A percentile compares a stretch with the other conserved stretches of the same genome.
These are phyloP conservation scores for Urechis unicinctus DNA, from an alignment of 2,888 invertebrate species.

Conservation along the genomic window DNA sequence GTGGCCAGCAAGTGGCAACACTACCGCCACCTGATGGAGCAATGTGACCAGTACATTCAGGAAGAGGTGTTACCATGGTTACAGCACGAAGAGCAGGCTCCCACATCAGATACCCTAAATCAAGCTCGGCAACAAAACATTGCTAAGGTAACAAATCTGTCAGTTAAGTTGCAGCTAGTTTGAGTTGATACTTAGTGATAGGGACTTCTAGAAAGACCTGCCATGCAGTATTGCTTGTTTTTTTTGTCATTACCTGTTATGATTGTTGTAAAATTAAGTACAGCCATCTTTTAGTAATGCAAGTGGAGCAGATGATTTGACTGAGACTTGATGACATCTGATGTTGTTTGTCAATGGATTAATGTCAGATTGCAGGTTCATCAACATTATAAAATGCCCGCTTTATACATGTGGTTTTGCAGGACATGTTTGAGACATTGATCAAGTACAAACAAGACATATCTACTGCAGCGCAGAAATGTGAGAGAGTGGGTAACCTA, in stretches of 20 bases:
- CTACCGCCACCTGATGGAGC: constrained; percentile 74
- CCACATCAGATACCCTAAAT: constrained; percentile 38
- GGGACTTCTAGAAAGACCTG: too few relatives aligned
- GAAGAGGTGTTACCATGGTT: constrained; percentile 41
- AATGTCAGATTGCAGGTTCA: too few relatives aligned
- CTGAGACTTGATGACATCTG: too few relatives aligned
- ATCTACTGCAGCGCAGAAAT: constrained; percentile 81
- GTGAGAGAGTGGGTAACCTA: constrained; percentile 63
- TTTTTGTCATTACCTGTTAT: too few relatives aligned
- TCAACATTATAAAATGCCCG: too few relatives aligned
- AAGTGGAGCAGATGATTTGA: too few relatives aligned
- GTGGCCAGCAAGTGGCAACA: constrained; percentile 87
- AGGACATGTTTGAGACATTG: constrained; percentile 74
- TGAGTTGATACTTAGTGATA: too few relatives aligned
- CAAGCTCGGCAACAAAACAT: constrained; percentile 56
- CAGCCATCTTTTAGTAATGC: too few relatives aligned
- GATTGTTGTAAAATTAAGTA: too few relatives aligned
- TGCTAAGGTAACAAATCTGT: constrained; percentile 28
- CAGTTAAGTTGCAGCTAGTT: background rate
- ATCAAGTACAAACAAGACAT: constrained; percentile 80
- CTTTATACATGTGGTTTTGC: constrained; percentile 3
- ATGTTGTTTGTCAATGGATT: too few relatives aligned
- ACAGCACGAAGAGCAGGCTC: constrained; percentile 61
- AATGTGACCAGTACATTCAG: constrained; percentile 35
- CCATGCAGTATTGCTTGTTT: too few relatives aligned